Percentiles rank a stretch among this genome's conserved stretches.
Conservation (phyloP, 2,888 invertebrate species). For the Asteroscopus sphinx region DNA sequence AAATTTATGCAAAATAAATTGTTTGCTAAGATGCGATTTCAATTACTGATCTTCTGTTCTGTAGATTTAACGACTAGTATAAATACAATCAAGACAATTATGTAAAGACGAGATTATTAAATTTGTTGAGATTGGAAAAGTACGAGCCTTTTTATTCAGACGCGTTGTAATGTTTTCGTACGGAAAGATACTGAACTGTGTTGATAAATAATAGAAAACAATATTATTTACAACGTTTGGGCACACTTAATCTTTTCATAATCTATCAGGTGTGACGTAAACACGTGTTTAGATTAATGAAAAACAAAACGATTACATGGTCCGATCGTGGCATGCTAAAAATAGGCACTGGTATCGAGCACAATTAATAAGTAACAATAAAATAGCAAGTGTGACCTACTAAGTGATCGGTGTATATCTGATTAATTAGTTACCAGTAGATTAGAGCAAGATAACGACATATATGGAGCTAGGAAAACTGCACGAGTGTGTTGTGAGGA, state of each 20-base stretch:
- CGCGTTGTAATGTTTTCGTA: constrained; percentile 57
- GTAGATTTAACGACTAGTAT: constrained; percentile 20
- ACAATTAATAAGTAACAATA: constrained; percentile 28
- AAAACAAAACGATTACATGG: constrained; percentile 43
- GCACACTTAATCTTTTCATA: constrained; percentile 33
- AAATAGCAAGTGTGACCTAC: constrained; percentile 21
- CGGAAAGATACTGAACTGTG: constrained; percentile 42
- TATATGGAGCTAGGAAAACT: constrained; percentile 59
- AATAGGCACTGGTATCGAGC: constrained; percentile 17
- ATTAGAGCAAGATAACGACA: constrained; percentile 48
- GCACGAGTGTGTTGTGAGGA: constrained; percentile 71
- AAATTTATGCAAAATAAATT: constrained; percentile 48
- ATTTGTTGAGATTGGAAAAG: constrained; percentile 60
- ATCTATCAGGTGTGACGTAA: constrained; percentile 11
- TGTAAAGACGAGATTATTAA: constrained; percentile 56
- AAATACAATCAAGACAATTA: constrained; percentile 45
- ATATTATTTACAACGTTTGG: constrained; percentile 16
- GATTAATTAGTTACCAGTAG: constrained; percentile 46
- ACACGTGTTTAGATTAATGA: constrained; percentile 33
- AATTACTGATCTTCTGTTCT: constrained; percentile 21
- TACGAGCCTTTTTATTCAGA: constrained; percentile 61
- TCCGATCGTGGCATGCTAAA: constrained; percentile 31
- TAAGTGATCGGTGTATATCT: constrained; percentile 11
- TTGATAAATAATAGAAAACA: constrained; percentile 33
- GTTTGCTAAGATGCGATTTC: constrained; percentile 32